These are phyloP conservation scores for Plagiodera versicolora DNA, from an alignment of 2,888 invertebrate genomes.

Conservation along the genomic window DNA sequence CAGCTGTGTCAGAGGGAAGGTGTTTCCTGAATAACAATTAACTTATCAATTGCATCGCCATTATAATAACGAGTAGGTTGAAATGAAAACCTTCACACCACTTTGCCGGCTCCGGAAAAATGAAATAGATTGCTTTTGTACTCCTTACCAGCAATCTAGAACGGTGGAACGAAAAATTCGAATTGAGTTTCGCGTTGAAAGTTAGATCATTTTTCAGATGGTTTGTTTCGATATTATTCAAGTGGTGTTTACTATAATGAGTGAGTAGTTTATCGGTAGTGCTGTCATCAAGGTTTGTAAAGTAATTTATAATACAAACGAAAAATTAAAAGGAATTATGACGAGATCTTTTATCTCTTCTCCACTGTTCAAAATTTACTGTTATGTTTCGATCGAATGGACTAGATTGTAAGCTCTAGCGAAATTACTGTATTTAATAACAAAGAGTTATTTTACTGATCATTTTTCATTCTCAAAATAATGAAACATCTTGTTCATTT, in stretches of 20 bases:
- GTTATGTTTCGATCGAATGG: background rate
- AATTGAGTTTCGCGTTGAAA: constrained; percentile 14
- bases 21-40: constrained; percentile 12
- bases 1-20: background rate
- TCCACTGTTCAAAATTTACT: background rate
- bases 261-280: constrained; percentile 19
- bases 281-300: constrained; percentile 19
- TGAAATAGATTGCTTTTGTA: constrained; percentile 18
- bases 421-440: background rate
- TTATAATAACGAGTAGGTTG: constrained; percentile 19
- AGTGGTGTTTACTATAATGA: constrained; percentile 22
- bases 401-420: background rate
- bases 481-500: no score
- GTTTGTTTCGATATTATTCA: constrained; percentile 6
- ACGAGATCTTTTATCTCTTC: background rate
- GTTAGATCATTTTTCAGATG: constrained; percentile 1
- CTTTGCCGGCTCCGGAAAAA: constrained; percentile 14
- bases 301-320: constrained; percentile 1
- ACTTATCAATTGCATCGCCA: constrained; percentile 17
- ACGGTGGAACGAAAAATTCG: constrained; percentile 10
- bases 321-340: background rate
- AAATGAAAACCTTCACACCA: constrained; percentile 19
- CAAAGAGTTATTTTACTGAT: background rate
- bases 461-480: no score
- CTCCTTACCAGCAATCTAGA: constrained; percentile 19